Evolutionary conservation across 2,888 invertebrate genomes (phyloP), one percentile per base, ranked within the genome.

Genomic region (Oscheius myriophilus): DNA sequence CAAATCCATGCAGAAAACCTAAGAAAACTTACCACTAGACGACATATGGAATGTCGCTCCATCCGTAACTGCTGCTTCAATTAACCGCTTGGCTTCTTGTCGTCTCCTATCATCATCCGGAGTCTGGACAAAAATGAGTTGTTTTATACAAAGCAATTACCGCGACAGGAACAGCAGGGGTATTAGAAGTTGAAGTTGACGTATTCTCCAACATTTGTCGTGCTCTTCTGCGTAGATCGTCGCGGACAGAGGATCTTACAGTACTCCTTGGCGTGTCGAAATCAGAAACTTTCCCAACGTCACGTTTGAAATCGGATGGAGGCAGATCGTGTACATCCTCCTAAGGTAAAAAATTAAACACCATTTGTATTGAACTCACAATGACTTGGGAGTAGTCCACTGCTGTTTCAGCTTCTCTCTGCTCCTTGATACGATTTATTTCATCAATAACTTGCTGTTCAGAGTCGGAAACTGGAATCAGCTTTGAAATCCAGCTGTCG

Each of bases 181-280:
- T 6, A 33, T 33, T 25, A n/a, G 61, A 49, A 2, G 33, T 16
- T 11, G 59, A 46, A 16, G 61, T 65, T 14, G 67, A 42, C n/a
- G 70, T 70, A 23, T 82, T 77, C 42, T 74, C 73, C 43, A 82
- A 69, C 74, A 82, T 52, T 49, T 78, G 72, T 11, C 81, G 70
- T n/a, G 82, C 82, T 58, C 76, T 65, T 45, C 70, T 59, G 26
- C 79, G 69, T 9, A 76, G 66, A 33, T 78, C 76, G n/a, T 33
- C 33, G 9, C 33, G 33, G 9, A 3, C 33, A 66, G 14, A 72
- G 1, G 61, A 61, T 39, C 61, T 45, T 11, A 33, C 49, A 25
- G 49, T 61, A 39, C 39, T 61, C 33, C 61, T 46, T n/a, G 61
- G 61, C 16, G 61, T 61, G 2, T 61, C 61, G 16, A 61, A 61